Evolutionary conservation across 1,140 invertebrate genomes (phyloP), one percentile per base, ranked within the genome.

Genomic region (Leptinotarsa texana): DNA sequence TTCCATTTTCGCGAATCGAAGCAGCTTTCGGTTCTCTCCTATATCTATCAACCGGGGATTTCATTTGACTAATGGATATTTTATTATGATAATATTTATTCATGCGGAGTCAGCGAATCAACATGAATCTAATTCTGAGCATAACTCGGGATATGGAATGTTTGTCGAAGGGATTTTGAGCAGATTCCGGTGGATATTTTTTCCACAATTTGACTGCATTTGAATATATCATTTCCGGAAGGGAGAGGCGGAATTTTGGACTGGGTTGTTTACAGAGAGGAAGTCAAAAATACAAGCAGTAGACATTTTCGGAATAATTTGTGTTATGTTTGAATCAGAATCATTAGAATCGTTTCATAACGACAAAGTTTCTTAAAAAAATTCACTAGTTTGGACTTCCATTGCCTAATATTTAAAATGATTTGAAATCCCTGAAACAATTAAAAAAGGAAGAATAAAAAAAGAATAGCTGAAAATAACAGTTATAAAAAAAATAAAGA

Each of bases 81-180:
- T 57, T 57, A 57, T 57, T 57, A 57, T 57, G 17, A 57, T 57
- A 57, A 57, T 57, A 57, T 57, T 57, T 57, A 57, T 57, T 18
- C 4, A 4, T 17, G 51, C 51, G 51, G n/a, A 57, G 51, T 57
- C 51, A 15, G 6, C 51, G 51, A 57, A 57, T 57, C 17, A 18
- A 0, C 51, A 57, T 57, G 15, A 57, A 57, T 57, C n/a, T 17
- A 57, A 57, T 57, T 57, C 51, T n/a, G 51, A 57, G 6, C 13
- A 57, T 57, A 57, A 57, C 13, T 18, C 4, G n/a, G 17, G 17
- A 57, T 57, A 57, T 57, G 17, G 51, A 57, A 57, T 57, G 51
- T 57, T 18, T 18, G 51, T 57, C n/a, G 51, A 18, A 57, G 51
- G 51, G 51, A 57, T n/a, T 57, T 17, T 4, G n/a, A 17, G n/a